Evolutionary conservation across 2,888 invertebrate species (phyloP).

Genomic region (Ernsta delagoae): DNA sequence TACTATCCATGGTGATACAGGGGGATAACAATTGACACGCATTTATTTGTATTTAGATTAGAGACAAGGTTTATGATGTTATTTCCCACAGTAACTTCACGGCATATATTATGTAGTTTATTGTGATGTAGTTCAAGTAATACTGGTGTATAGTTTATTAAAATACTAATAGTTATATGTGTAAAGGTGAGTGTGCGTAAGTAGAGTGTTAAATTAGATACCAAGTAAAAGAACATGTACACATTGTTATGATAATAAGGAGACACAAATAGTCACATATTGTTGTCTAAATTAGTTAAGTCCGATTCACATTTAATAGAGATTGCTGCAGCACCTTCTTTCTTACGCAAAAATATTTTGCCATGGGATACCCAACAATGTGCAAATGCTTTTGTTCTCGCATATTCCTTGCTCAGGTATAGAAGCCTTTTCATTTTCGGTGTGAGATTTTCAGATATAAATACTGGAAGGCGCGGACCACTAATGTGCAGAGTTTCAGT

Average conservation of each 20-base stretch:
- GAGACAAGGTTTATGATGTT: no score
- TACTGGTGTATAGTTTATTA: neutral
- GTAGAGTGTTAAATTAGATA: no score
- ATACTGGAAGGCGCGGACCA: neutral
- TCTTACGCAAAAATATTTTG: neutral
- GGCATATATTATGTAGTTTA: no score
- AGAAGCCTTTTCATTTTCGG: constrained; percentile 1
- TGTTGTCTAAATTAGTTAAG: no score
- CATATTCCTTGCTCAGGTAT: neutral
- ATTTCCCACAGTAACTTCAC: no score
- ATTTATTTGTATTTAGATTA: no score
- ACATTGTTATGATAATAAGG: neutral
- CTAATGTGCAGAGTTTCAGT: neutral
- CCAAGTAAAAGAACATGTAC: neutral
- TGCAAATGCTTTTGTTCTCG: neutral
- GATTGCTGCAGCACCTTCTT: neutral
- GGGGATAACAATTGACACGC: neutral
- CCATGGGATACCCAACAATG: neutral
- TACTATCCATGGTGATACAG: neutral
- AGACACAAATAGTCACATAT: neutral
- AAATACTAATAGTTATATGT: no score
- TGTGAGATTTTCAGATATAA: neutral
- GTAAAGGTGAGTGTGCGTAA: no score
- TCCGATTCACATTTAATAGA: no score
- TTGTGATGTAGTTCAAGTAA: no score